Evolutionary conservation across 2,888 invertebrate species (phyloP).

Genomic region (Ornithoptera alexandrae): DNA sequence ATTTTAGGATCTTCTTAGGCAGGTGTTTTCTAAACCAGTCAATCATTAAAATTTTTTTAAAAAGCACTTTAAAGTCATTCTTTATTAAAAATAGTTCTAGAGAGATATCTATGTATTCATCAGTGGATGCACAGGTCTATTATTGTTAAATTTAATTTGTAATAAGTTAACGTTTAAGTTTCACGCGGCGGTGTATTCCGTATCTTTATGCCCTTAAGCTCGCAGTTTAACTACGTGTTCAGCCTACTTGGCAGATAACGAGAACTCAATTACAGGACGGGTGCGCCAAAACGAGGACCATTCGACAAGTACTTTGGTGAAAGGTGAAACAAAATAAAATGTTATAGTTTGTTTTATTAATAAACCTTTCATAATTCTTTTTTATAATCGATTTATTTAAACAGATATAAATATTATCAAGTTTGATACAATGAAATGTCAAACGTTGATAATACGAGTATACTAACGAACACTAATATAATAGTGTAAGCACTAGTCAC

Average conservation of each 20-base stretch:
- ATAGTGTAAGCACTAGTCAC: too few species aligned
- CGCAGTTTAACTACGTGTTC: conserved; percentile 27
- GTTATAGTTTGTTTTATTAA: not conserved
- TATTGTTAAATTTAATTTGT: conserved; percentile 21
- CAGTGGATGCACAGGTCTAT: not conserved
- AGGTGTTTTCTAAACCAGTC: too few species aligned
- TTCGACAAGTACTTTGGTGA: conserved; percentile 20
- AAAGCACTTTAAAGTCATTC: too few species aligned
- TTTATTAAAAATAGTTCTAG: too few species aligned
- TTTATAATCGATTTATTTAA: too few species aligned
- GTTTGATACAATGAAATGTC: too few species aligned
- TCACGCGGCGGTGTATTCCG: conserved; percentile 11
- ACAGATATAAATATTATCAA: too few species aligned
- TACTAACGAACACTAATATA: too few species aligned
- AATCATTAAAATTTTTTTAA: too few species aligned
- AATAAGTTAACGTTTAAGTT: conserved; percentile 18
- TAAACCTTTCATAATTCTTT: not conserved
- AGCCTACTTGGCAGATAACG: conserved; percentile 27
- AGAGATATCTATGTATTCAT: not conserved
- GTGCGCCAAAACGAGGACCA: conserved; percentile 20
- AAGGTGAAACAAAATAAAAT: conserved; percentile 14
- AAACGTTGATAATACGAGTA: too few species aligned
- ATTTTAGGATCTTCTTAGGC: too few species aligned
- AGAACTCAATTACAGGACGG: conserved; percentile 27
- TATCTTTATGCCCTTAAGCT: conserved; percentile 21